Conservation (phyloP, 1,140 invertebrate species). For the Spodoptera litura region DNA sequence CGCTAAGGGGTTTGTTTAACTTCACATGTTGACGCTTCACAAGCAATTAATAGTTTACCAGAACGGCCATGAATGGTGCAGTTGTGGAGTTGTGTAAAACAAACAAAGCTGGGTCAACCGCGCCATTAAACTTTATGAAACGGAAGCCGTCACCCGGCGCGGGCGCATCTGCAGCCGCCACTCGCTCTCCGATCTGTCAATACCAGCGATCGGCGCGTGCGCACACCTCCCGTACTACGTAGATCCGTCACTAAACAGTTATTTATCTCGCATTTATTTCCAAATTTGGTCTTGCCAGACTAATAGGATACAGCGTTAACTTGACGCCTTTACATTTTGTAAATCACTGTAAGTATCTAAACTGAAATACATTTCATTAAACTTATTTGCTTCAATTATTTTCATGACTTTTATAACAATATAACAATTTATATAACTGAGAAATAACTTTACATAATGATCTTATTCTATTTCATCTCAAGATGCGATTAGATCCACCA, state of each 20-base stretch:
- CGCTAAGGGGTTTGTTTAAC: slow-evolving; percentile 28
- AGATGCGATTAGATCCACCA: slow-evolving; percentile 10
- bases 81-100: slow-evolving; percentile 77
- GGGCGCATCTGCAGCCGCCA: slow-evolving; percentile 67
- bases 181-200: slow-evolving; percentile 77
- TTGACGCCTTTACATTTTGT: slow-evolving; percentile 6
- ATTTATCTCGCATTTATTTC: slow-evolving; percentile 40
- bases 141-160: slow-evolving; percentile 78
- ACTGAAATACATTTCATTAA: neutral
- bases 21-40: slow-evolving; percentile 40
- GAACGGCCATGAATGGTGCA: slow-evolving; percentile 75
- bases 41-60: slow-evolving; percentile 79
- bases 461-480: slow-evolving; percentile 32
- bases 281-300: slow-evolving; percentile 22
- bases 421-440: slow-evolving; percentile 4
- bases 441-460: slow-evolving; percentile 1
- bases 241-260: slow-evolving; percentile 46
- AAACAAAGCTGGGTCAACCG: slow-evolving; percentile 84
- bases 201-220: slow-evolving; percentile 76
- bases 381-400: neutral
- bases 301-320: slow-evolving; percentile 17
- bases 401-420: neutral
- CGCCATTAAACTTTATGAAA: slow-evolving; percentile 84
- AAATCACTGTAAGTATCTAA: neutral
- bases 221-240: slow-evolving; percentile 59